phyloP scores from a whole-genome alignment of 2,797 vertebrate genomes.

The Petrocephalus schoutedeni region DNA sequence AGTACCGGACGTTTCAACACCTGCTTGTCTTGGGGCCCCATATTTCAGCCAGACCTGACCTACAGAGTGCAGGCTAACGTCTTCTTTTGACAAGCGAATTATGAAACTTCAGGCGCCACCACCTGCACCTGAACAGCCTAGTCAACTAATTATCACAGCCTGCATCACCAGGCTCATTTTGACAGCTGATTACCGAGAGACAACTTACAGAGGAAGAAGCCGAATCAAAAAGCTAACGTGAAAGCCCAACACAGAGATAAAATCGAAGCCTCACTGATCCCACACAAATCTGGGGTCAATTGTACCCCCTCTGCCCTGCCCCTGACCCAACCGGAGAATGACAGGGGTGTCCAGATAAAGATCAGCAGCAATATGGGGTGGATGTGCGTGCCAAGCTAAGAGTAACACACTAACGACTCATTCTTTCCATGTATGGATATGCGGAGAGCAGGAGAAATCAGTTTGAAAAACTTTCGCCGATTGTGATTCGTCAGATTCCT shows the following conservation, averaged over 20 bases:
- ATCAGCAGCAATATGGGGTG: background rate
- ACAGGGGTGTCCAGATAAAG: background rate
- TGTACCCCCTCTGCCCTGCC: background rate
- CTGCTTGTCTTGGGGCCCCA: background rate
- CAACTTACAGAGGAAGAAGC: background rate
- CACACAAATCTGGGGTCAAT: background rate
- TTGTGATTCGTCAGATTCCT: background rate
- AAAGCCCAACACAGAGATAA: background rate
- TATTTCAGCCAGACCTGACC: background rate
- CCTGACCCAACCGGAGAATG: background rate
- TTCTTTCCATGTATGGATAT: background rate
- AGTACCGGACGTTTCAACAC: background rate
- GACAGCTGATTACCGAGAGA: background rate
- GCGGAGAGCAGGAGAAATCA: background rate
- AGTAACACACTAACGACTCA: background rate
- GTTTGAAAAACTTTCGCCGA: background rate
- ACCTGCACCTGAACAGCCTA: background rate
- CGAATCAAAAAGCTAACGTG: background rate
- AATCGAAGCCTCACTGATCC: background rate
- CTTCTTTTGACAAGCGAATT: background rate
- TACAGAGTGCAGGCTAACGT: background rate
- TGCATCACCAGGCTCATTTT: background rate
- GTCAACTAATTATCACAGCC: background rate
- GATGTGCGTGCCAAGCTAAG: background rate
- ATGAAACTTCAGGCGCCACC: background rate